Base-by-base conservation (phyloP, 2,888 invertebrate species). In the Cheiracanthium punctorium region DNA sequence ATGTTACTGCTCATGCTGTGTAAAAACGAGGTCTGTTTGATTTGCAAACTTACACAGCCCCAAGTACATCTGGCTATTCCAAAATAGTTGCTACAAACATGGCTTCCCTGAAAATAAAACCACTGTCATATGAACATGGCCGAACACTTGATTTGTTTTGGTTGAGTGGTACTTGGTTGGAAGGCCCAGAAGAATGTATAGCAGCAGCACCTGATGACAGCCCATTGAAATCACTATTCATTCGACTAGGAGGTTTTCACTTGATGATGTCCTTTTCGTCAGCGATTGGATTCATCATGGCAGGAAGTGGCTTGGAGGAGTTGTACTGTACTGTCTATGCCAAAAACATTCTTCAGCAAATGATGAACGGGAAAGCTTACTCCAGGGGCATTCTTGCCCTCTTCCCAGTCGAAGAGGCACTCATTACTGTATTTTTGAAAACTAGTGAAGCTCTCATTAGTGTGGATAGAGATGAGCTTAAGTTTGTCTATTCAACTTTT, bases 301-400 rank as follows among this genome's bases (percentile, higher is more conserved):
- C 71, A 33, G 41, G 71, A 20, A 88, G 87, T 87, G 88, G 87
- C 52, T 37, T 88, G 64, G 86, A 82, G 87, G 87, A 82, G 58
- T 71, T 88, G 43, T 88, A 86, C 88, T 37, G 37, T 4, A 64
- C 71, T 69, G 82, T 88, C 72, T 79, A 88, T 73, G 70, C 82
- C 71, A 79, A 67, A 69, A 71, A 71, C 52, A 76, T 65, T 24
- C 79, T 88, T 48, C 52, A 29, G 65, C 77, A 88, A 43, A 88
- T 88, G 88, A 76, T 88, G 77, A 79, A 75, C 74, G 88, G 82
- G 48, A 88, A 87, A 37, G 88, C 88, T 33, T 88, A 88, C n/a
- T 71, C 43, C 86, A 33, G 88, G 64, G 82, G 77, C 65, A 64
- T 88, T 30, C 37, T 86, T 33, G 82, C 88, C 43, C 88, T 88